Base-by-base conservation (phyloP, 1,140 invertebrate species). In the Drosophila ohnishii region DNA sequence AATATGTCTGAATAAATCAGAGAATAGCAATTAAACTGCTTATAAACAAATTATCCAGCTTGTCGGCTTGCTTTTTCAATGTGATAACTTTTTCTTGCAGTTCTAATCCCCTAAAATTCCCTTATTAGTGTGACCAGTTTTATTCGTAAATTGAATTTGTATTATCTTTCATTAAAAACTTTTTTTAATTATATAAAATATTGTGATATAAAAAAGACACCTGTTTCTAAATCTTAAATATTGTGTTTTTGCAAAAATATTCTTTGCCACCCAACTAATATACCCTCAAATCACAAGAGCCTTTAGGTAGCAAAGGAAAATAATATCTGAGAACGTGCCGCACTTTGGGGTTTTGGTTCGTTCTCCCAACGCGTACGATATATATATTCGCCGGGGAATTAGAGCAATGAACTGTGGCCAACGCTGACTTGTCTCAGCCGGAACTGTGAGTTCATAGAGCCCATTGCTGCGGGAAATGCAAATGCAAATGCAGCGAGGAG, bases 381-480 rank as follows among this genome's bases (percentile, higher is more conserved):
- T 48, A 55, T 70, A 71, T 50, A 50, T 50, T 59, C 51, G 63
- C 42, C 63, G 30, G 30, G 30, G 16, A 83, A 83, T 56, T 88
- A 60, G 83, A 79, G 75, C 83, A 86, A 88, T 83, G 83, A 86
- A 86, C 83, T 86, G 79, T 67, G 63, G 62, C 47, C 53, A 50
- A 44, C 59, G 48, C 28, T 42, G 47, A 62, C 84, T 85, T 80
- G 78, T 81, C 84, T 71, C 75, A 62, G 67, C 83, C 84, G 84
- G 83, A 83, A 88, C 79, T 76, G 48, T 45, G 80, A 83, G 83
- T 83, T 86, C 83, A 78, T 83, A 86, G 83, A 88, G 83, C 84
- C 83, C 83, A 79, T 88, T 86, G 59, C 59, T 73, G 56, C 44
- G 73, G 61, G 47, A 79, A 79, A 61, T 62, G 72, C 51, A 71